phyloP scores from a whole-genome alignment of 2,888 invertebrate genomes.

The Tyria jacobaeae region DNA sequence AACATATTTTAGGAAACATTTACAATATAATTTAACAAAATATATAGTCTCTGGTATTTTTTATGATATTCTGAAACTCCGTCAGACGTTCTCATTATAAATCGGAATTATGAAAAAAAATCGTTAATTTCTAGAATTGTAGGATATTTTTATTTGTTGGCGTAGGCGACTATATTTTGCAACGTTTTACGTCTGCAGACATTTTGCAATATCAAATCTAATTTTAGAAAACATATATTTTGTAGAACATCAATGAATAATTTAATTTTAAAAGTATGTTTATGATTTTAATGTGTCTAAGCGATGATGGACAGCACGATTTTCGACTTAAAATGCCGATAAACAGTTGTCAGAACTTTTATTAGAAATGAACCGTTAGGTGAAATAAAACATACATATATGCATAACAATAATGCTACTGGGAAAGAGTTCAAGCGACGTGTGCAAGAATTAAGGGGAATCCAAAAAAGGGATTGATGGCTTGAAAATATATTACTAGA shows the following conservation, averaged over 20 bases:
- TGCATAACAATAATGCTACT: neutral
- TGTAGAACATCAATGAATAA: slow-evolving; percentile 47
- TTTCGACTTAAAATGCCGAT: slow-evolving; percentile 2
- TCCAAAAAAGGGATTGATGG: no score
- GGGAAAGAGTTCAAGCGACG: neutral
- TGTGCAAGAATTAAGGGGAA: no score
- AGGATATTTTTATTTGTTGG: slow-evolving; percentile 69
- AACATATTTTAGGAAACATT: slow-evolving; percentile 1
- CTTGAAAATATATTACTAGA: no score
- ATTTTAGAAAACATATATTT: slow-evolving; percentile 64
- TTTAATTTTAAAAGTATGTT: slow-evolving; percentile 50
- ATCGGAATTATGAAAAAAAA: slow-evolving; percentile 19
- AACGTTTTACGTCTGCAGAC: slow-evolving; percentile 56
- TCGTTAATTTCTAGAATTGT: slow-evolving; percentile 51
- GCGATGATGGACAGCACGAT: slow-evolving; percentile 23
- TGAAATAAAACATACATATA: neutral
- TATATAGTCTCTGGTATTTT: neutral
- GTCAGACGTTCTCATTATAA: slow-evolving; percentile 15
- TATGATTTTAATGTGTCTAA: slow-evolving; percentile 42
- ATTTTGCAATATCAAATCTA: slow-evolving; percentile 73
- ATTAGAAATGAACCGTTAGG: slow-evolving; percentile 1
- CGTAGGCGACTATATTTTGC: slow-evolving; percentile 61
- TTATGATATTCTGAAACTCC: slow-evolving; percentile 2
- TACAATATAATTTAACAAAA: slow-evolving; percentile 5
- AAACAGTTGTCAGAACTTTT: neutral